phyloP scores from a whole-genome alignment of 2,888 invertebrate genomes.

The Desoria tigrina region DNA sequence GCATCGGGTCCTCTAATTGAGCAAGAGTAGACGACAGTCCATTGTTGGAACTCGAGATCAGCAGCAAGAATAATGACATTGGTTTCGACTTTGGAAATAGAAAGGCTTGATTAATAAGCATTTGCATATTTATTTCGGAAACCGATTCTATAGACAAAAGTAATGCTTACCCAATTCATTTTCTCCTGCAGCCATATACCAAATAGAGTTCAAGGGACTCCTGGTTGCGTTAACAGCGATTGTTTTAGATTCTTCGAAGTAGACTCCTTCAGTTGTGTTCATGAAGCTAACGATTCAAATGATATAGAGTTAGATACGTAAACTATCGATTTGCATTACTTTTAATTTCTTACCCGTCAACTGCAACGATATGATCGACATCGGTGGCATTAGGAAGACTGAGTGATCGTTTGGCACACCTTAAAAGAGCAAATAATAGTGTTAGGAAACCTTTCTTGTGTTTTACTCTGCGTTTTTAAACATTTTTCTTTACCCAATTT shows the following conservation, averaged over 20 bases:
- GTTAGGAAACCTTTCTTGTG: background rate
- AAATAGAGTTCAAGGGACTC: conserved; percentile 30
- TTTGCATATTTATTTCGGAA: no score
- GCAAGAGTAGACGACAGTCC: conserved; percentile 36
- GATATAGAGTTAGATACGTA: background rate
- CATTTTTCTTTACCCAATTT: no score
- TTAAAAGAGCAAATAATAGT: conserved; percentile 6
- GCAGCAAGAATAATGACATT: conserved; percentile 28
- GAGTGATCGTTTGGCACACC: conserved; percentile 29
- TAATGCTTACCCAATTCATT: conserved; percentile 15
- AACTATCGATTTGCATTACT: conserved; percentile 1
- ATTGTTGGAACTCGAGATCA: conserved; percentile 35
- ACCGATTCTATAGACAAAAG: no score
- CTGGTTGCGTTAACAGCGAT: conserved; percentile 28
- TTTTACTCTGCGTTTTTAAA: no score
- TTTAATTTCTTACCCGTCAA: conserved; percentile 20
- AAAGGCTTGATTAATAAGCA: no score
- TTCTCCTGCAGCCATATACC: conserved; percentile 18
- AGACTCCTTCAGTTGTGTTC: conserved; percentile 23
- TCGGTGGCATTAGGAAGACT: conserved; percentile 28
- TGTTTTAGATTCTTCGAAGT: conserved; percentile 6
- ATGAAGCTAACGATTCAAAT: conserved; percentile 15
- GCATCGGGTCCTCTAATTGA: conserved; percentile 17
- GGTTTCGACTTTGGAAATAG: conserved; percentile 14
- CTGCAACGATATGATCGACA: conserved; percentile 11